Conservation (phyloP, 2,113 vertebrate species). For the Muntiacus reevesi region DNA sequence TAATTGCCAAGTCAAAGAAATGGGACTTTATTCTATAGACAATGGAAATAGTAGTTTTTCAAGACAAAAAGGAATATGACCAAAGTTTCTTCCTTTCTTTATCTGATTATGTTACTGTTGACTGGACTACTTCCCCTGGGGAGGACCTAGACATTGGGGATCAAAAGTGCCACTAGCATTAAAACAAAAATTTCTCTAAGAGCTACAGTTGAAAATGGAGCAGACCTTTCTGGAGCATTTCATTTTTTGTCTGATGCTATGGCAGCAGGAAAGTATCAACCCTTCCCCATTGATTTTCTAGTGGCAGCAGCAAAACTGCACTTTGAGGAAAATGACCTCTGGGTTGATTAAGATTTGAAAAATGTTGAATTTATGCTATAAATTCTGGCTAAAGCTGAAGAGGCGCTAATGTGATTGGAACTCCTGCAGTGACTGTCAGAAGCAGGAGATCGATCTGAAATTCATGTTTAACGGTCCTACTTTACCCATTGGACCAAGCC, state of each 20-base stretch:
- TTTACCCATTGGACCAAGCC: conserved; percentile 20
- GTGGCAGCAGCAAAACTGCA: conserved; percentile 40
- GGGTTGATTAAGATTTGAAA: conserved; percentile 45
- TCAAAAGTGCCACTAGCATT: conserved; percentile 14
- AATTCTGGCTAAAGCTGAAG: conserved; percentile 55
- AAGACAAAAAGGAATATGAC: neutral
- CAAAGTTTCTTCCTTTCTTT: neutral
- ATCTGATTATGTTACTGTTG: neutral
- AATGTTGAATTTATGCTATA: conserved; percentile 65
- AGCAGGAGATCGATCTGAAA: conserved; percentile 50
- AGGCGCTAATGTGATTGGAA: conserved; percentile 53
- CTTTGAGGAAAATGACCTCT: conserved; percentile 59
- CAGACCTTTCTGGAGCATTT: neutral
- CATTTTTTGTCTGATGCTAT: conserved; percentile 9
- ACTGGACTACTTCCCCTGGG: neutral
- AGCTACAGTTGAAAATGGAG: neutral
- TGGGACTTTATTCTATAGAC: neutral
- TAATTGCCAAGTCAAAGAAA: neutral
- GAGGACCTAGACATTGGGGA: neutral
- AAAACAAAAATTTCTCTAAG: neutral
- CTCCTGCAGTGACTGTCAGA: conserved; percentile 49
- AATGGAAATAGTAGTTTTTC: neutral
- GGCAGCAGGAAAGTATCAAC: conserved; percentile 34
- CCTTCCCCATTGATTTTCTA: conserved; percentile 31
- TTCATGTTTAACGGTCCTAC: conserved; percentile 56